A percentile compares a stretch with the other conserved stretches of the same genome.
Conservation (phyloP, 1,140 invertebrate species). For the Battus philenor region DNA sequence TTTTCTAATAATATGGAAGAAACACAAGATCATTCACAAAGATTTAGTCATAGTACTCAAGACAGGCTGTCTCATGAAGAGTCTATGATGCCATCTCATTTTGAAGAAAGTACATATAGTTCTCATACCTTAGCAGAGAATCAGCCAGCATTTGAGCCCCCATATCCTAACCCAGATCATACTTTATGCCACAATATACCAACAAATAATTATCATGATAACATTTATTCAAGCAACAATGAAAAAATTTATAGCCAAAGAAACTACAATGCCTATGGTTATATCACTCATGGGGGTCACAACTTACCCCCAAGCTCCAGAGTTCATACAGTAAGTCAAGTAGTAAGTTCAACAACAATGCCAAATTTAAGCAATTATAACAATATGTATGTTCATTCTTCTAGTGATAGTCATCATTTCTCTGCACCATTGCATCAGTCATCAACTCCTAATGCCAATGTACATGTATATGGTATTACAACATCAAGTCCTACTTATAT, state of each 20-base stretch:
- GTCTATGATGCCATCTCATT: conserved; percentile 46
- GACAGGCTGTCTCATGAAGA: conserved; percentile 54
- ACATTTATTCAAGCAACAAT: conserved; percentile 53
- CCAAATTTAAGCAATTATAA: conserved; percentile 67
- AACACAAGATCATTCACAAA: conserved; percentile 47
- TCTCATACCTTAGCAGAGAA: conserved; percentile 42
- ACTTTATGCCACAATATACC: conserved; percentile 36
- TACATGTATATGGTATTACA: conserved; percentile 52
- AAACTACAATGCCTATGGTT: conserved; percentile 64
- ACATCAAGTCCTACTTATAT: conserved; percentile 61
- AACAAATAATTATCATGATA: conserved; percentile 52
- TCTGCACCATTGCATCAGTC: conserved; percentile 38
- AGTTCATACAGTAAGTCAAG: conserved; percentile 65
- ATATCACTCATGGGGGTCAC: conserved; percentile 52
- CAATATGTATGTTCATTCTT: conserved; percentile 43
- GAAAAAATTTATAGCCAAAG: conserved; percentile 64
- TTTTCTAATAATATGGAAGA: conserved; percentile 49
- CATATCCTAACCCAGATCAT: conserved; percentile 52
- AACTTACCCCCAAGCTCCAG: conserved; percentile 46
- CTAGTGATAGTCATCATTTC: conserved; percentile 49
- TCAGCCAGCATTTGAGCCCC: conserved; percentile 39
- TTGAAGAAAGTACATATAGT: conserved; percentile 44
- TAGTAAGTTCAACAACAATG: conserved; percentile 69
- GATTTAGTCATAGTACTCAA: conserved; percentile 56
- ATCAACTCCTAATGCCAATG: conserved; percentile 50